These are phyloP conservation scores for Euphydryas editha DNA, from an alignment of 2,888 invertebrate genomes.

Conservation along the genomic window DNA sequence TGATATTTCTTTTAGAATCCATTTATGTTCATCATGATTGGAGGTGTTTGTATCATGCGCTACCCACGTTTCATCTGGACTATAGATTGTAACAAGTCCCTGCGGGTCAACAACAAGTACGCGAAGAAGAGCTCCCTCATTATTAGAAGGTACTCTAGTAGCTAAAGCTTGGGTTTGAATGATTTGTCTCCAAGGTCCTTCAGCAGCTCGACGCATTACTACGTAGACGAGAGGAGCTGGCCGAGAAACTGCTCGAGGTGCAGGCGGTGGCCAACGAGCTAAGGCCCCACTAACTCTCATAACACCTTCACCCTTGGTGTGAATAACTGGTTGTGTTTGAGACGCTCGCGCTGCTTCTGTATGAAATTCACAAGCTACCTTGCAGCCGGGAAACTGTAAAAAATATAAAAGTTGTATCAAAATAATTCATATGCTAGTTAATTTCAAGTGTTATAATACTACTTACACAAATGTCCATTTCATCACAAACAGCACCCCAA, in stretches of 20 bases:
- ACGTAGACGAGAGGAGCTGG: conserved; percentile 87
- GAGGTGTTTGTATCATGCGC: conserved; percentile 82
- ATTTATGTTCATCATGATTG: conserved; percentile 78
- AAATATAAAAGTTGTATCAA: conserved; percentile 46
- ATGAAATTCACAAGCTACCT: conserved; percentile 88
- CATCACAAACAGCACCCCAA: conserved; percentile 88
- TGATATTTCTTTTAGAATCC: conserved; percentile 87
- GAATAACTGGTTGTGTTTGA: conserved; percentile 87
- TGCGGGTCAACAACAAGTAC: conserved; percentile 88
- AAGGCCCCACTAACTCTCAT: conserved; percentile 85
- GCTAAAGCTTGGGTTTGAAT: conserved; percentile 86
- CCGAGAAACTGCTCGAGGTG: conserved; percentile 81
- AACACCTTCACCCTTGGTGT: conserved; percentile 87
- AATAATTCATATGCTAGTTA: conserved; percentile 12
- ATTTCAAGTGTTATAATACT: neutral
- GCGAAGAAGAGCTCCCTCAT: conserved; percentile 85
- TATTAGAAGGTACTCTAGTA: conserved; percentile 86
- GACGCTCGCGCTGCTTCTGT: conserved; percentile 84
- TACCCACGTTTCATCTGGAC: conserved; percentile 85
- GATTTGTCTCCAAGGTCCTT: conserved; percentile 86
- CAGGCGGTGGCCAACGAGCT: conserved; percentile 86
- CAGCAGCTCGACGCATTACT: conserved; percentile 86
- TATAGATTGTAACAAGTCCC: conserved; percentile 88
- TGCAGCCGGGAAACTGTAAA: conserved; percentile 88
- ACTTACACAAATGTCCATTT: conserved; percentile 89